Evolutionary conservation across 2,113 vertebrate genomes (phyloP), one percentile per base, ranked within the genome.

Genomic region (Mystacornis crossleyi): DNA sequence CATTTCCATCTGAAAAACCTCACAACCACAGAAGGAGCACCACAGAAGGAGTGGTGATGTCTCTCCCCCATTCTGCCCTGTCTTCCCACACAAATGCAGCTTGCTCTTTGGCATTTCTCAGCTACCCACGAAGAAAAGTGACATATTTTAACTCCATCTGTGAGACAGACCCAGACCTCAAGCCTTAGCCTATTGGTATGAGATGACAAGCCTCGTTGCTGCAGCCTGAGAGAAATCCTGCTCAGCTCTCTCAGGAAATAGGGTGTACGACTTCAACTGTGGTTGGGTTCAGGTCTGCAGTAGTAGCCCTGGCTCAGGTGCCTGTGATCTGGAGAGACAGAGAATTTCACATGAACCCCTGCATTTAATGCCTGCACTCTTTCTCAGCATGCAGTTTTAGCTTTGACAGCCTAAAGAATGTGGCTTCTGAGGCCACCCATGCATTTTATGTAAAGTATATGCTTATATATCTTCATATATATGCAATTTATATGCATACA

Each of bases 181-280:
- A 67, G 38, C 33, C 47, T 72, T 57, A 61, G 62, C 20, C 40
- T 86, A 16, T 4, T n/a, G 29, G 2, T 47, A 5, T 12, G 34
- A 78, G 47, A 84, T 55, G 36, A 34, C 14, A 65, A 29, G 11
- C 11, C 64, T 65, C 2, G 0, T 9, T 66, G 33, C 29, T 70
- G 28, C n/a, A 70, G n/a, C 25, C 34, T 9, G 10, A 57, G 25
- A 86, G 55, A 86, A 83, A 81, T 19, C 20, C 26, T 64, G 20
- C 34, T 64, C 34, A 62, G 5, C 2, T 74, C 3, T 86, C 43
- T 58, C 43, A 47, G 43, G 34, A 87, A 67, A 62, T 0, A 1
- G 26, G 2, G 7, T 38, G 6, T 14, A 31, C 0, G 0, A 3
- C 60, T 38, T 73, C 14, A 34, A 3, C 5, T 50, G 55, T 13